These are phyloP conservation scores for Eremobia ochroleuca DNA, from an alignment of 2,888 invertebrate genomes.

Conservation along the genomic window DNA sequence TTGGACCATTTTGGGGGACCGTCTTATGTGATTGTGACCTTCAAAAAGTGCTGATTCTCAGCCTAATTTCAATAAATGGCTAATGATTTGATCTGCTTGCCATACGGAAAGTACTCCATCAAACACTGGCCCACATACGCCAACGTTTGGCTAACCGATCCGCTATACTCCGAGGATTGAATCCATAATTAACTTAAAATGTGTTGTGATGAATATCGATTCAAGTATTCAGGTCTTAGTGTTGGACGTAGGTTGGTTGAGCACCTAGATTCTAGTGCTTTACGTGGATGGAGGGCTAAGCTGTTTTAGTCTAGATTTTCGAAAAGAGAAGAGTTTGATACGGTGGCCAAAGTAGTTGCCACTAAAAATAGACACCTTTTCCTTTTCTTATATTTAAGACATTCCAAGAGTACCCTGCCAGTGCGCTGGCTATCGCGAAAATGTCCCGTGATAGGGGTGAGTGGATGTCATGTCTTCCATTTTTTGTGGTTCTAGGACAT, in stretches of 20 bases:
- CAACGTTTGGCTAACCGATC: constrained; percentile 36
- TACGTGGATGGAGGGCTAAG: constrained; percentile 19
- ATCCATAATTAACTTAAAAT: constrained; percentile 31
- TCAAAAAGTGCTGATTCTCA: background rate
- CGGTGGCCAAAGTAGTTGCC: background rate
- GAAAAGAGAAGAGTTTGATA: background rate
- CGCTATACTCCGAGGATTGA: constrained; percentile 31
- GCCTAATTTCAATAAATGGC: background rate
- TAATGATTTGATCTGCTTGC: background rate
- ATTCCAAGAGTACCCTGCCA: too few relatives aligned
- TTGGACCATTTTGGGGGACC: background rate
- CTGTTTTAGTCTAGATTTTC: background rate
- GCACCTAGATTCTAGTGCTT: constrained; percentile 19
- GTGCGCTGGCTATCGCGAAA: too few relatives aligned
- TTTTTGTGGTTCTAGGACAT: too few relatives aligned
- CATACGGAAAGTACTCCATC: constrained; percentile 6
- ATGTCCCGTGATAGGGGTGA: too few relatives aligned
- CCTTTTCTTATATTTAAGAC: too few relatives aligned
- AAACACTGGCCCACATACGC: constrained; percentile 17
- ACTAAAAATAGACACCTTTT: too few relatives aligned
- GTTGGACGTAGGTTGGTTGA: background rate
- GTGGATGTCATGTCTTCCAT: too few relatives aligned
- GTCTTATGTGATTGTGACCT: background rate
- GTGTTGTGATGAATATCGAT: constrained; percentile 46
- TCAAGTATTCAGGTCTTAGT: constrained; percentile 39